Conservation (phyloP, 2,113 vertebrate genomes). For the Arvicanthis niloticus region DNA sequence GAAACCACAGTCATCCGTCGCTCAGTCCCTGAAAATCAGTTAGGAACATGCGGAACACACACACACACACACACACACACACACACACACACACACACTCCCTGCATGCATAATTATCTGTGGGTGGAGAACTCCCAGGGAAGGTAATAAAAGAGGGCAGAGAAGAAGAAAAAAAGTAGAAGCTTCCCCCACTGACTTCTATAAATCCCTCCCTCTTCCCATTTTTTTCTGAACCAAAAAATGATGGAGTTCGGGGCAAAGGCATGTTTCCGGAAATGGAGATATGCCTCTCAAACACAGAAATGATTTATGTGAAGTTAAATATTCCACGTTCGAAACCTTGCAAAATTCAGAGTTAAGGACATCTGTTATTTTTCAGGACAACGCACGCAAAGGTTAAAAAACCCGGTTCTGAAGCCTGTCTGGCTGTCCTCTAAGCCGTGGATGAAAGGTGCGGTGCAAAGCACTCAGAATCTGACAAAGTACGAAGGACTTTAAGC, state of each 20-base stretch:
- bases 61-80: conserved; percentile 12
- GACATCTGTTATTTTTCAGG: not conserved
- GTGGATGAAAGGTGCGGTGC: not conserved
- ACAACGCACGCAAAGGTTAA: not conserved
- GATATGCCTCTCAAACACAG: conserved; percentile 13
- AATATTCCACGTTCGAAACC: conserved; percentile 23
- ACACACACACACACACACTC: conserved; percentile 27
- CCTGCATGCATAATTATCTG: conserved; percentile 29
- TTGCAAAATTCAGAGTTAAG: not conserved
- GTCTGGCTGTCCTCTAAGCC: conserved; percentile 24
- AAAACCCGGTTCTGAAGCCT: not conserved
- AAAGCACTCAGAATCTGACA: conserved; percentile 41
- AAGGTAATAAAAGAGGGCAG: not conserved
- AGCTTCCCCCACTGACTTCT: not conserved
- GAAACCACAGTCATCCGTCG: not conserved
- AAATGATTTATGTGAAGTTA: conserved; percentile 67
- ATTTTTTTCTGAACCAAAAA: conserved; percentile 30
- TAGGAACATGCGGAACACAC: conserved; percentile 3
- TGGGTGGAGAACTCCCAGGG: conserved; percentile 40
- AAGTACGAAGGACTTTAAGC: conserved; percentile 25
- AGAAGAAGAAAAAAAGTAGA: not conserved
- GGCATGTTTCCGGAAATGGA: conserved; percentile 63
- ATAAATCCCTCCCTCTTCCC: not conserved
- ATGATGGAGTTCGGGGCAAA: conserved; percentile 53
- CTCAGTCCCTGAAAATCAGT: conserved; percentile 23